Base-by-base conservation (phyloP, 1,140 invertebrate species). In the Macrotrachela quadricornifera region DNA sequence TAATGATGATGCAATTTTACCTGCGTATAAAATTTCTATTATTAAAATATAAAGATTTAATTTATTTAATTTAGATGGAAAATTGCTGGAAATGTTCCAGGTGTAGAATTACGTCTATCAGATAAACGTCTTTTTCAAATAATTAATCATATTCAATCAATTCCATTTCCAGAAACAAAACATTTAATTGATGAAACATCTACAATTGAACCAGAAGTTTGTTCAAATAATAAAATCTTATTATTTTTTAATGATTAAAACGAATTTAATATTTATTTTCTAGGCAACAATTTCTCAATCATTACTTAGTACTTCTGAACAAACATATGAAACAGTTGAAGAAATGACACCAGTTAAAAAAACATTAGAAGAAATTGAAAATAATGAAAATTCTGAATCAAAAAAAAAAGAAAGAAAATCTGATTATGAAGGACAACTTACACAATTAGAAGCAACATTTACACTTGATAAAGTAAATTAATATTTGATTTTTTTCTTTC, bases 161-260 rank as follows among this genome's bases (percentile, higher is more conserved):
- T 53, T 47, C 51, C 51, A 10, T 53, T 53, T 53, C 51, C 51
- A 9, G 15, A 41, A 42, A 39, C 36, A 30, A 17, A 51, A 44
- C 40, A 21, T 30, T 8, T 8, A 30, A 8, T 21, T 38, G 16
- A 10, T 51, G 48, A 49, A 39, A 10, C 17, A 40, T 18, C 10
- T 45, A 8, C 18, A 51, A 36, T 44, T 2, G 17, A 6, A 18
- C 6, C 39, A 42, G 14, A 42, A 15, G 14, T 50, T 51, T 36
- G 42, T 44, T 37, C n/a, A n/a, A n/a, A n/a, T n/a, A n/a, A n/a
- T n/a, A n/a, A n/a, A n/a, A n/a, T n/a, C n/a, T n/a, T n/a, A n/a
- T 41, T 44, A 30, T 30, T 4, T 30, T 30, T 30, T 30, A 2
- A 30, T 30, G 2, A 4, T 4, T 30, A 30, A 30, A 2, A 30